Percentiles rank a stretch among this genome's conserved stretches.
phyloP scores from a whole-genome alignment of 2,888 invertebrate species.

The Leptura quadrifasciata region DNA sequence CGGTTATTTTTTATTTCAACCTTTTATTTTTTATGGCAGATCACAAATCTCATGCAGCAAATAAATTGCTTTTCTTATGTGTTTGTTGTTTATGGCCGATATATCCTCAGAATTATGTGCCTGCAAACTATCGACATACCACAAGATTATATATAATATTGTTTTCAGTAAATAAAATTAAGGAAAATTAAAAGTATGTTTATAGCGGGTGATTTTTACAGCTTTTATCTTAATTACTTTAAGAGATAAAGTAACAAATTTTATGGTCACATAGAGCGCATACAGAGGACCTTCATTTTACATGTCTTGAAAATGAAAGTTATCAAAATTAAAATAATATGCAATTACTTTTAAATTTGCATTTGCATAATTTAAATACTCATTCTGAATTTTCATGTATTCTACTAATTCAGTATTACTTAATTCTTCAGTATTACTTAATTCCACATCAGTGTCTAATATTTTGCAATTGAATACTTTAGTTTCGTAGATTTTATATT shows the following conservation, averaged over 20 bases:
- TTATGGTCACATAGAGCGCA: too few species aligned
- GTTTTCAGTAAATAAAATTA: not conserved
- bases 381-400: too few species aligned
- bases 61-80: constrained; percentile 30
- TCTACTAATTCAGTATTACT: too few species aligned
- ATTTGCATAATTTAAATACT: too few species aligned
- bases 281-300: too few species aligned
- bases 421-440: too few species aligned
- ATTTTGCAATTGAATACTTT: too few species aligned
- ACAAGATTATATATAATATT: not conserved
- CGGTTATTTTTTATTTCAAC: constrained; percentile 53
- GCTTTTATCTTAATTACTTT: not conserved
- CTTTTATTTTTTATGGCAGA: constrained; percentile 39
- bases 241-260: not conserved
- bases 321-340: too few species aligned
- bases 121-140: constrained; percentile 4
- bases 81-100: constrained; percentile 31
- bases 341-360: too few species aligned
- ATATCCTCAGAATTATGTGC: constrained; percentile 25
- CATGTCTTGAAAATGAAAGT: too few species aligned
- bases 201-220: not conserved
- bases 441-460: too few species aligned
- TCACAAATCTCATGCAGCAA: constrained; percentile 33
- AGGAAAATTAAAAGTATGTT: not conserved
- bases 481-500: too few species aligned